Percentiles rank a stretch among this genome's conserved stretches.
Evolutionary conservation across 2,797 vertebrate species (phyloP).

Genomic region (Poecile montanus): DNA sequence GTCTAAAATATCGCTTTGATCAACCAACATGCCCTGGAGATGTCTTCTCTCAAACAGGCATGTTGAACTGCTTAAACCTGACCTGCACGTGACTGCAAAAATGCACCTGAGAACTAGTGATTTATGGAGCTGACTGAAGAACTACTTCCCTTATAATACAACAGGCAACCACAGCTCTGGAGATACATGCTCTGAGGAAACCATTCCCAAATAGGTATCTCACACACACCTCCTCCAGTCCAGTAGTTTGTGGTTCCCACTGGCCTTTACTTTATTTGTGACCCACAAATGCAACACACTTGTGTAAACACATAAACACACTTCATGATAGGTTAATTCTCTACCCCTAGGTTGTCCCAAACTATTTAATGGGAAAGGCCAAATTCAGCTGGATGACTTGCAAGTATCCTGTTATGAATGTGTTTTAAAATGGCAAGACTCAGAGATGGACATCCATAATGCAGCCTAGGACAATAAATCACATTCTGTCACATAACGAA

Average conservation of each 20-base stretch:
- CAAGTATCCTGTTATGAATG: neutral
- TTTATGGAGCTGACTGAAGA: conserved; percentile 3
- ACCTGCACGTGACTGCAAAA: conserved; percentile 16
- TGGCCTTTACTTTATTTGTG: neutral
- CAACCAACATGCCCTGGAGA: conserved; percentile 8
- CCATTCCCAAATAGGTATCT: neutral
- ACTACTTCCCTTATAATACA: neutral
- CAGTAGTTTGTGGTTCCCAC: neutral
- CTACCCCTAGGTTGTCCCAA: neutral
- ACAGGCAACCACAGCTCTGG: neutral
- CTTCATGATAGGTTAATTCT: neutral
- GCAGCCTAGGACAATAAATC: neutral
- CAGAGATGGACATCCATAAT: neutral
- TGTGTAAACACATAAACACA: neutral
- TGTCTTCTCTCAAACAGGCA: neutral
- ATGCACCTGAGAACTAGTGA: neutral
- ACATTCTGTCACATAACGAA: neutral
- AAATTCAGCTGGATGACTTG: neutral
- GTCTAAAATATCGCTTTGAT: conserved; percentile 9
- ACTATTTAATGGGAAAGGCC: neutral
- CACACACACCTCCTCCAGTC: neutral
- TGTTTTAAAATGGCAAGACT: neutral
- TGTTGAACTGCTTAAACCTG: conserved; percentile 17
- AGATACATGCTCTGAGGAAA: neutral
- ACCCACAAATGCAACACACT: neutral